Percentiles rank a stretch among this genome's conserved stretches.
These are phyloP conservation scores for Arge pagana DNA, from an alignment of 2,888 invertebrate species.

Conservation along the genomic window DNA sequence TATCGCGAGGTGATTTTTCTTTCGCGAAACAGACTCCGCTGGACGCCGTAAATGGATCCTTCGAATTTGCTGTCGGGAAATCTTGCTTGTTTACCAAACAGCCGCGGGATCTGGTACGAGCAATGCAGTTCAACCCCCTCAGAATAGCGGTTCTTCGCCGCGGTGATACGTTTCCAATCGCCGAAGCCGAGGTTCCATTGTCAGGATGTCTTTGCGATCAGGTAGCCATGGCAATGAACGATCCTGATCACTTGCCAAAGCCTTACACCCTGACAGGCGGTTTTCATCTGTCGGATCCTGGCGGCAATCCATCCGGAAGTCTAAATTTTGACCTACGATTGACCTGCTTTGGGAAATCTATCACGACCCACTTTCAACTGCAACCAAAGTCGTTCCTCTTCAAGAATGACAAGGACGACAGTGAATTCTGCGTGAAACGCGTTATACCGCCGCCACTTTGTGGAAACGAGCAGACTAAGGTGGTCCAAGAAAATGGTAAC, in stretches of 20 bases:
- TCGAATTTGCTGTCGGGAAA: conserved; percentile 45
- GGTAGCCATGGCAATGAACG: conserved; percentile 49
- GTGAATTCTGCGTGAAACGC: conserved; percentile 41
- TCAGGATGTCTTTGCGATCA: conserved; percentile 53
- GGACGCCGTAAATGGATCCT: conserved; percentile 29
- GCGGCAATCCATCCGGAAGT: conserved; percentile 46
- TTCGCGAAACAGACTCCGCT: conserved; percentile 30
- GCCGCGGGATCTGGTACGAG: conserved; percentile 45
- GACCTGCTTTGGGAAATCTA: conserved; percentile 44
- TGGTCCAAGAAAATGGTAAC: conserved; percentile 7
- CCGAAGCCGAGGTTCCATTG: conserved; percentile 44
- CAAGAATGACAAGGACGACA: conserved; percentile 38
- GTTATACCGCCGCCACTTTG: conserved; percentile 26
- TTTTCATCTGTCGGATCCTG: conserved; percentile 45
- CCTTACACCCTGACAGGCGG: conserved; percentile 43
- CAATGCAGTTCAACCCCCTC: conserved; percentile 41
- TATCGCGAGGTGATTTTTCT: conserved; percentile 45
- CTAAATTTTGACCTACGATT: conserved; percentile 44
- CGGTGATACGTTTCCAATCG: conserved; percentile 51
- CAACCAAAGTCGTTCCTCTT: conserved; percentile 40
- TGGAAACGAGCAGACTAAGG: conserved; percentile 20
- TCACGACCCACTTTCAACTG: conserved; percentile 45
- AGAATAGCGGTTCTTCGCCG: conserved; percentile 48
- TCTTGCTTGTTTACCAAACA: conserved; percentile 48
- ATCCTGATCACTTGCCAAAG: conserved; percentile 43